Conservation (phyloP, 2,888 invertebrate genomes). For the Eristalis tenax region DNA sequence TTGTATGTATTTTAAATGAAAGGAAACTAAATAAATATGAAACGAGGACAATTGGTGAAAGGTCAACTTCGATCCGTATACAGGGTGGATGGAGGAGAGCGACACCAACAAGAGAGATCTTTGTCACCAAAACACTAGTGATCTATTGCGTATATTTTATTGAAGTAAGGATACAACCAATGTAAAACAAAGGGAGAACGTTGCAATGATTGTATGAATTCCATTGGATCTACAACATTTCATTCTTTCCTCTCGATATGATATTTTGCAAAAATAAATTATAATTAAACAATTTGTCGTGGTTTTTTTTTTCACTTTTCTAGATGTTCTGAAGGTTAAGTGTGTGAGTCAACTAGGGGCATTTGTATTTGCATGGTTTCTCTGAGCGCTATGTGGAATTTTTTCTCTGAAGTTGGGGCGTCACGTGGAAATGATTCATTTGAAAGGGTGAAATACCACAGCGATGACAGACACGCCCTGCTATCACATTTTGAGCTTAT, state of each 20-base stretch:
- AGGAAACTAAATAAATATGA: slow-evolving; percentile 3
- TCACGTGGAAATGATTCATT: no score
- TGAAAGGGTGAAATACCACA: no score
- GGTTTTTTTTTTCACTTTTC: background rate
- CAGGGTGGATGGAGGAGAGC: background rate
- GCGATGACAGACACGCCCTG: no score
- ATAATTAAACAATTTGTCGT: slow-evolving; percentile 34
- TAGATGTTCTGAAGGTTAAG: no score
- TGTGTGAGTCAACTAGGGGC: no score
- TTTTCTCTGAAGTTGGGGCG: no score
- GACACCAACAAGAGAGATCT: background rate
- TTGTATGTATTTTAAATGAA: slow-evolving; percentile 58
- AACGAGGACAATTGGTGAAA: slow-evolving; percentile 15
- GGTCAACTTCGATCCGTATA: background rate
- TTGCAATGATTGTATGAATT: slow-evolving; percentile 4
- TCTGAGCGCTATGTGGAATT: no score
- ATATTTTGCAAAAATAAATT: slow-evolving; percentile 65
- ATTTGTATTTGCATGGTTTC: no score
- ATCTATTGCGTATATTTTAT: slow-evolving; percentile 51
- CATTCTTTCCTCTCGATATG: slow-evolving; percentile 39
- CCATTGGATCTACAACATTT: slow-evolving; percentile 28
- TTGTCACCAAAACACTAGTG: slow-evolving; percentile 45
- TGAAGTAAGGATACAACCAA: slow-evolving; percentile 22
- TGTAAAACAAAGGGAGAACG: slow-evolving; percentile 17
- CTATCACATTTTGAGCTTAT: no score